Evolutionary conservation across 1,140 invertebrate genomes (phyloP).

Genomic region (Xylocopa sonorina): DNA sequence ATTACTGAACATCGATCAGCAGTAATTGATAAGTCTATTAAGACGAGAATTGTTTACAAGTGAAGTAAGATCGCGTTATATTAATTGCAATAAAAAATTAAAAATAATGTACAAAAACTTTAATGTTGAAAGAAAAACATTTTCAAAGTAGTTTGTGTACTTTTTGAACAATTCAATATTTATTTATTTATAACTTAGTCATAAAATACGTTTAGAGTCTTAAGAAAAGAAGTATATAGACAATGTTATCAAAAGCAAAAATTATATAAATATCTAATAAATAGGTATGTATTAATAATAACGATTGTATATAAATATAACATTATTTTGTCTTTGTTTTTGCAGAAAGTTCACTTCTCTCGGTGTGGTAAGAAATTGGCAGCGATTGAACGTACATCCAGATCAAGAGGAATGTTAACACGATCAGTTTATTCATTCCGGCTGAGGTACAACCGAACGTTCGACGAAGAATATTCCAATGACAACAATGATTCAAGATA

Average conservation of each 20-base stretch:
- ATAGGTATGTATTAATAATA: no score
- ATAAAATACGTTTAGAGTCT: no score
- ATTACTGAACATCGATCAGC: not conserved
- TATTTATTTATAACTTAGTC: no score
- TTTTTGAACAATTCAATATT: not conserved
- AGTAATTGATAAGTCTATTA: not conserved
- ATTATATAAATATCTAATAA: no score
- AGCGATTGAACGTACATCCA: not conserved
- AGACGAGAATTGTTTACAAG: not conserved
- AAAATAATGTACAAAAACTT: not conserved
- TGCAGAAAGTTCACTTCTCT: not conserved
- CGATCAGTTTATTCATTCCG: not conserved
- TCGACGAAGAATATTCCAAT: slow-evolving; percentile 15
- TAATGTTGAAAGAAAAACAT: not conserved
- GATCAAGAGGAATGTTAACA: not conserved
- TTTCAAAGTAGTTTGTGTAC: no score
- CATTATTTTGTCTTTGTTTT: not conserved
- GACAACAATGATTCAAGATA: slow-evolving; percentile 54
- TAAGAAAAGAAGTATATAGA: no score
- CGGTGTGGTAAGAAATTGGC: not conserved
- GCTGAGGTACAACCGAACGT: not conserved
- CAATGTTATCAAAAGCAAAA: no score
- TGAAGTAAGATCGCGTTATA: no score
- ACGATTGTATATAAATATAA: no score
- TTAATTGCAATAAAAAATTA: not conserved